Base-by-base conservation (phyloP, 2,888 invertebrate genomes). In the Oxyscelio sp. region DNA sequence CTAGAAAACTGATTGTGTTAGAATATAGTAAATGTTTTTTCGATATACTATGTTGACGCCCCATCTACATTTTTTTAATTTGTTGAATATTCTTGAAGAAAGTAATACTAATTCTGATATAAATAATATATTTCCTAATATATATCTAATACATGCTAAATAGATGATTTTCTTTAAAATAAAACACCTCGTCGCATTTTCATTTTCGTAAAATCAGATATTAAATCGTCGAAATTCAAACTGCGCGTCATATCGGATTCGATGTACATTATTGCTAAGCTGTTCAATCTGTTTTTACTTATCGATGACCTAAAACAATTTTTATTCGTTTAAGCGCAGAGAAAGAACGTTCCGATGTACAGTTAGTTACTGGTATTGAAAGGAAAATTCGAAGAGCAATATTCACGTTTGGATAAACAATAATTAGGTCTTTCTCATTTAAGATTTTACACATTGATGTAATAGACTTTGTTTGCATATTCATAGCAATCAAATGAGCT, bases 381-480 rank as follows among this genome's bases (percentile, higher is more conserved):
- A 59, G 48, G n/a, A 68, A 80, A 63, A 84, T 84, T 9, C 52
- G 59, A 22, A 82, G 54, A 31, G 75, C 82, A 61, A 86, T 78
- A 27, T 65, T 54, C 8, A 81, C n/a, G 50, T 86, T 84, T 15
- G 78, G 74, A 75, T 83, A 86, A 9, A 85, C 40, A n/a, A 56
- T 19, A 9, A 11, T 13, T 24, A 74, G 71, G 24, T 59, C 21
- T 21, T 80, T 66, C 34, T 75, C 15, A 24, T 70, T 52, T 24
- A 79, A 52, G 9, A 74, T 34, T 40, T 95, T 21, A 21, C 13
- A 27, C 3, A 74, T 45, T 2, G 11, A 43, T 4, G 22, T 4
- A 11, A 70, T 95, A 4, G 70, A 93, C 94, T 13, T 2, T 96
- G 95, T 86, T 73, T 31, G 15, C 38, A 17, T 5, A 27, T 59